Base-by-base conservation (phyloP, 2,888 invertebrate species). In the Nebria brevicollis region DNA sequence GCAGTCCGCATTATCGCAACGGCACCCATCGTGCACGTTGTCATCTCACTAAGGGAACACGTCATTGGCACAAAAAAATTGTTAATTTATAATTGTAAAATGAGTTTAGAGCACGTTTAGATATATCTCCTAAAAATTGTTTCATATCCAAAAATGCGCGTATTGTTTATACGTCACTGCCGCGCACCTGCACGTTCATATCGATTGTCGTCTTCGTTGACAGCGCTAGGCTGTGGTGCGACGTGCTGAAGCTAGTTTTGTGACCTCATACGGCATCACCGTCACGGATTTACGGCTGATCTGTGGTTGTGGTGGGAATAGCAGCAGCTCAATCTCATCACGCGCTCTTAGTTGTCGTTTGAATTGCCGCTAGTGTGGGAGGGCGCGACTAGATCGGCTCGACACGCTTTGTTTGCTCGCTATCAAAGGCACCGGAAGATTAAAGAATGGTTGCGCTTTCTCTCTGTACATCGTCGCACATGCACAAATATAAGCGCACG, bases 391-490 rank as follows among this genome's bases (percentile, higher is more conserved):
- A 13, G 54, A 54, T 54, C 54, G 54, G 54, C 65, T 75, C 7
- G 73, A 77, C 82, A 70, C 77, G 64, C 68, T 75, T 66, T 54
- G 54, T 54, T 13, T 68, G 77, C 75, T 77, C 74, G 77, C 84
- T 83, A 84, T 88, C 86, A 88, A 89, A 89, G 89, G 89, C 89
- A 89, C 89, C 88, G 88, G 87, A 87, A 88, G 88, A 88, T 88
- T 87, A 86, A 85, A 85, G 86, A 83, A 81, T 83, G 80, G 77
- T 82, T 83, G 82, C 76, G 77, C 80, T 68, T 79, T 81, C 74
- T 43, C 68, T 70, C 54, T 54, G 11, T 54, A 8, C 13, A 13
- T 26, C 70, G 20, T 20, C 5, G 15, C 70, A 70, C 70, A 70
- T 15, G 70, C 34, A 25, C 70, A 34, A 70, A 70, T 26, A 25